These are phyloP conservation scores for Rambutsinella grinnellia DNA, from an alignment of 2,888 invertebrate genomes.

Conservation along the genomic window DNA sequence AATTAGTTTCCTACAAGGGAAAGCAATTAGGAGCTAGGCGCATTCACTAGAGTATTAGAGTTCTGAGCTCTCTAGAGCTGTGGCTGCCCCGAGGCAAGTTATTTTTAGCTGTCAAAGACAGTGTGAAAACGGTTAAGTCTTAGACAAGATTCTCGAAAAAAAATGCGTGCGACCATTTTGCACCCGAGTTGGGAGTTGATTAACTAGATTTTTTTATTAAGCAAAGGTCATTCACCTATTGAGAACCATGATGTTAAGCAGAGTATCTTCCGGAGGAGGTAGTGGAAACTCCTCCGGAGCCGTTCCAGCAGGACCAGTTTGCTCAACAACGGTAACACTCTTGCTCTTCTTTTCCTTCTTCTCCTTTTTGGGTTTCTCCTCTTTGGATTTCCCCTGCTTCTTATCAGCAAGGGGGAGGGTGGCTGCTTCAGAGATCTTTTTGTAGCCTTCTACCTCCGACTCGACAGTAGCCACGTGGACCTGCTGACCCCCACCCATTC, in stretches of 20 bases:
- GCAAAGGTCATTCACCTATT: conserved; percentile 64
- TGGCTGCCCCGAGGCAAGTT: too few species aligned
- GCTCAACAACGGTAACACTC: conserved; percentile 64
- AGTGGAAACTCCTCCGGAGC: conserved; percentile 66
- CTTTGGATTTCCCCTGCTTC: conserved; percentile 64
- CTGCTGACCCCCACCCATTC: conserved; percentile 72
- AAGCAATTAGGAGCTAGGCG: too few species aligned
- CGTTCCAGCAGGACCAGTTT: conserved; percentile 59
- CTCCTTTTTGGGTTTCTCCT: conserved; percentile 65
- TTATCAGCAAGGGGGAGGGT: conserved; percentile 65
- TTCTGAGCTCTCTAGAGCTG: too few species aligned
- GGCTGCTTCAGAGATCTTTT: conserved; percentile 66
- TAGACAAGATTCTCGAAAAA: too few species aligned
- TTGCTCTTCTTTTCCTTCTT: conserved; percentile 66
- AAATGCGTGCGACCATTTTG: too few species aligned
- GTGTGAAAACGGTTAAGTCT: too few species aligned
- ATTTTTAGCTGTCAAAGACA: too few species aligned
- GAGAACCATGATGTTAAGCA: conserved; percentile 66
- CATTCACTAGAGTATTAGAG: too few species aligned
- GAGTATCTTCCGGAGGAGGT: conserved; percentile 66
- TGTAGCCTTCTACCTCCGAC: conserved; percentile 78
- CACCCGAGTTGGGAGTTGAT: too few species aligned
- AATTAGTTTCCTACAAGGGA: too few species aligned
- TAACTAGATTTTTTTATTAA: too few species aligned
- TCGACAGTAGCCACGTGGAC: conserved; percentile 92